Conservation (phyloP, 2,113 vertebrate species). For the Tor tambroides region DNA sequence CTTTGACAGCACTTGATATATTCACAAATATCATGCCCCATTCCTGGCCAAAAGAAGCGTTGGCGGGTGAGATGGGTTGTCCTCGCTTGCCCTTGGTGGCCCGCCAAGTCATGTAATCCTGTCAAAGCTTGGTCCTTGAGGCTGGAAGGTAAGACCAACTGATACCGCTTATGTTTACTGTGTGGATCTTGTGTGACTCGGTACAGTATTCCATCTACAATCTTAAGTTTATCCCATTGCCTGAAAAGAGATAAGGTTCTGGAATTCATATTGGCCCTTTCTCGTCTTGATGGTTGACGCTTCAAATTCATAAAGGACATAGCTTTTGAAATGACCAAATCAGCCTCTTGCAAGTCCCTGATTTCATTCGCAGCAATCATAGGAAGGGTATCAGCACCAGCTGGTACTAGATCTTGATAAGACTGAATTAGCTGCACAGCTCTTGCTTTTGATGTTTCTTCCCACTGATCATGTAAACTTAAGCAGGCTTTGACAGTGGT, state of each 20-base stretch:
- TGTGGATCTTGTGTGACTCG: neutral
- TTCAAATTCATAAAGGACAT: neutral
- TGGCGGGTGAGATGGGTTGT: neutral
- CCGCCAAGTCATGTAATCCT: neutral
- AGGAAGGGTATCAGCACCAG: neutral
- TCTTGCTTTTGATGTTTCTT: neutral
- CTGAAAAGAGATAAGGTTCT: neutral
- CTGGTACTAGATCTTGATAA: neutral
- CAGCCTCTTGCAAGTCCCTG: neutral
- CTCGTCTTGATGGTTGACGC: neutral
- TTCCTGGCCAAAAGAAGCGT: neutral
- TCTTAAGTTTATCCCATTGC: neutral
- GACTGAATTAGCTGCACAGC: neutral
- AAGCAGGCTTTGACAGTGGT: neutral
- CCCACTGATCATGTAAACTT: neutral
- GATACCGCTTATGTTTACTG: neutral
- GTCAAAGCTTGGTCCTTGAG: neutral
- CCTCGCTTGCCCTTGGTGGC: conserved; percentile 6
- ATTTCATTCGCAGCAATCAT: neutral
- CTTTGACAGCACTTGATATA: neutral
- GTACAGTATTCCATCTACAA: neutral
- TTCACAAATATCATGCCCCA: neutral
- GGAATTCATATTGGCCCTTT: neutral
- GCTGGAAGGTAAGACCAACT: neutral
- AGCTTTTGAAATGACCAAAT: neutral